Conservation (phyloP, 2,888 invertebrate species). For the Pasiphila rectangulata region DNA sequence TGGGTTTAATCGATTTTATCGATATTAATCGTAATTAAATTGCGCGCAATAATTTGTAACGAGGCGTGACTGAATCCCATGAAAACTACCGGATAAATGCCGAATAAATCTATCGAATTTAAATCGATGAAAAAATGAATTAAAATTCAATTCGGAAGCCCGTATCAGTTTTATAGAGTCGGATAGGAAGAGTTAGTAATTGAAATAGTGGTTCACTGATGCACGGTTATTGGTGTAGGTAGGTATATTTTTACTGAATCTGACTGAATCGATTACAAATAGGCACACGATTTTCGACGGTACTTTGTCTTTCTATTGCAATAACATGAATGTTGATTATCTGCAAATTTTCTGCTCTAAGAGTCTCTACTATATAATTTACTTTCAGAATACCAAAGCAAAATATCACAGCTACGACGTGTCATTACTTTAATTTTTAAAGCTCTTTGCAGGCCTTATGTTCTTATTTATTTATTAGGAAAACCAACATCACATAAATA, state of each 20-base stretch:
- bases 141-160: slow-evolving; percentile 38
- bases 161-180: slow-evolving; percentile 35
- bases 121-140: slow-evolving; percentile 31
- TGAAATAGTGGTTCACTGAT: slow-evolving; percentile 27
- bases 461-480: no score
- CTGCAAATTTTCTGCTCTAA: no score
- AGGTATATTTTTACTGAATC: slow-evolving; percentile 15
- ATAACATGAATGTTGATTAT: no score
- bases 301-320: no score
- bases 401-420: no score
- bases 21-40: slow-evolving; percentile 68
- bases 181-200: slow-evolving; percentile 32
- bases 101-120: slow-evolving; percentile 29
- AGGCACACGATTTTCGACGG: background rate
- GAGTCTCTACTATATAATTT: no score
- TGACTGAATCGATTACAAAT: slow-evolving; percentile 10
- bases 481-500: no score
- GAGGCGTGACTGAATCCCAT: slow-evolving; percentile 60
- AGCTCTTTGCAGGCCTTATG: no score
- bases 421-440: no score
- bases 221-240: slow-evolving; percentile 11
- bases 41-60: slow-evolving; percentile 64
- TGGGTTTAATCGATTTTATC: slow-evolving; percentile 52
- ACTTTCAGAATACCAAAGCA: no score
- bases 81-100: slow-evolving; percentile 40